phyloP scores from a whole-genome alignment of 2,113 vertebrate species.

The Thalassoma bifasciatum region DNA sequence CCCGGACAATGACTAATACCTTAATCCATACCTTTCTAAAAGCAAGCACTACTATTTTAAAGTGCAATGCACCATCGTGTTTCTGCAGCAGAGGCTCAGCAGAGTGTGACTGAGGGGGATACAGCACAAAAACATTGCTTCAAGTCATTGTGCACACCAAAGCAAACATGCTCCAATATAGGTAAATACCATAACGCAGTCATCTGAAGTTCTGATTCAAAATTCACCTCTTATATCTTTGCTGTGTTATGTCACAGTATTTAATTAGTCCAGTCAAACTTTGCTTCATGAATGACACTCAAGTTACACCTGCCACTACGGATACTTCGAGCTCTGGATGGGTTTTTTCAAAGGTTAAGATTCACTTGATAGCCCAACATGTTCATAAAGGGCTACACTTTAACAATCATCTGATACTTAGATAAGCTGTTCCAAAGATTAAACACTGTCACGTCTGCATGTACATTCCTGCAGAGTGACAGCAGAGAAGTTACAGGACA shows the following conservation, averaged over 20 bases:
- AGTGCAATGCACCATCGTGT: neutral
- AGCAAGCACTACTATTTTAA: conserved; percentile 16
- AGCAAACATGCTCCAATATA: neutral
- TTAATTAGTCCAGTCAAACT: neutral
- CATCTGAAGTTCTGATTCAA: too few species aligned
- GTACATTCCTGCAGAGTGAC: neutral
- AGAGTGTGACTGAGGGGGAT: neutral
- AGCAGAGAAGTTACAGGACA: neutral
- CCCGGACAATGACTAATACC: conserved; percentile 28
- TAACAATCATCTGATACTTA: neutral
- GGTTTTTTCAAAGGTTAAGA: too few species aligned
- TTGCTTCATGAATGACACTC: neutral
- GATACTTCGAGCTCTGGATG: too few species aligned
- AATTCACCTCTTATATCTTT: neutral
- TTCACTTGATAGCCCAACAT: too few species aligned
- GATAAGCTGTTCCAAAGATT: neutral
- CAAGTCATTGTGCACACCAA: neutral
- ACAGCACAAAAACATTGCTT: neutral
- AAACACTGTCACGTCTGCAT: neutral
- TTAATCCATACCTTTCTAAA: conserved; percentile 40
- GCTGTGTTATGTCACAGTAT: neutral
- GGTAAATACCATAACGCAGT: too few species aligned
- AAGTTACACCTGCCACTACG: neutral
- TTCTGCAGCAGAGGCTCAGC: neutral
- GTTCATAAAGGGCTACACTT: neutral